Evolutionary conservation across 2,113 vertebrate species (phyloP).

Genomic region (Brachyhypopomus gauderio): DNA sequence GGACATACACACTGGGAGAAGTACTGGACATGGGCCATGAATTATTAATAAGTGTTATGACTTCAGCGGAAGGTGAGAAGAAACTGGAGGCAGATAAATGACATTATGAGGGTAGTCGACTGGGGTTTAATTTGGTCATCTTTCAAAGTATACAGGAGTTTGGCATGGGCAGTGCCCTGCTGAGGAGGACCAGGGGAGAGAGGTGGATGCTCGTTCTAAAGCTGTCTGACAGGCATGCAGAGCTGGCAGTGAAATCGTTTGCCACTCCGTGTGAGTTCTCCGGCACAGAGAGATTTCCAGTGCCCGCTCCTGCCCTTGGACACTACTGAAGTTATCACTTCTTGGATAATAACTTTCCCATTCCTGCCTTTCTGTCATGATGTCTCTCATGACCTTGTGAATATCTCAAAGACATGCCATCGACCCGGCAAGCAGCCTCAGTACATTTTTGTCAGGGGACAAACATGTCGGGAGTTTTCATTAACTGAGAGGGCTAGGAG

Average conservation of each 20-base stretch:
- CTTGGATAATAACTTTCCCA: not conserved
- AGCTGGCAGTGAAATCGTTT: not conserved
- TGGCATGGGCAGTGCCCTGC: not conserved
- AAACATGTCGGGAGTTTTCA: slow-evolving; percentile 27
- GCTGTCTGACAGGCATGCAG: not conserved
- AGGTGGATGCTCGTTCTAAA: not conserved
- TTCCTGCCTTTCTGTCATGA: not conserved
- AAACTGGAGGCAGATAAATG: slow-evolving; percentile 22
- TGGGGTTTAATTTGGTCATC: slow-evolving; percentile 39
- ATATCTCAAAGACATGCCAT: not conserved
- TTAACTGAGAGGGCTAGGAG: not conserved
- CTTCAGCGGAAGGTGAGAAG: not conserved
- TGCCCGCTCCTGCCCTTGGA: not conserved
- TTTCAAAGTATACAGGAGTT: not conserved
- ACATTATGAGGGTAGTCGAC: slow-evolving; percentile 22
- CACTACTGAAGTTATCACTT: not conserved
- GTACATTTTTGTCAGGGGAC: slow-evolving; percentile 47
- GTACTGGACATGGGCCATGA: not conserved
- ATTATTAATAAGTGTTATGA: slow-evolving; percentile 46
- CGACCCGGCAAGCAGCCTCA: slow-evolving; percentile 21
- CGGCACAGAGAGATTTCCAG: not conserved
- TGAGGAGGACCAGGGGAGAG: not conserved
- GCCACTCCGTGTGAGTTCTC: not conserved
- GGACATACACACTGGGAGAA: slow-evolving; percentile 23
- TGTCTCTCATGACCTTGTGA: not conserved